These are phyloP conservation scores for Ceryle rudis DNA, from an alignment of 2,797 vertebrate genomes.

Conservation along the genomic window DNA sequence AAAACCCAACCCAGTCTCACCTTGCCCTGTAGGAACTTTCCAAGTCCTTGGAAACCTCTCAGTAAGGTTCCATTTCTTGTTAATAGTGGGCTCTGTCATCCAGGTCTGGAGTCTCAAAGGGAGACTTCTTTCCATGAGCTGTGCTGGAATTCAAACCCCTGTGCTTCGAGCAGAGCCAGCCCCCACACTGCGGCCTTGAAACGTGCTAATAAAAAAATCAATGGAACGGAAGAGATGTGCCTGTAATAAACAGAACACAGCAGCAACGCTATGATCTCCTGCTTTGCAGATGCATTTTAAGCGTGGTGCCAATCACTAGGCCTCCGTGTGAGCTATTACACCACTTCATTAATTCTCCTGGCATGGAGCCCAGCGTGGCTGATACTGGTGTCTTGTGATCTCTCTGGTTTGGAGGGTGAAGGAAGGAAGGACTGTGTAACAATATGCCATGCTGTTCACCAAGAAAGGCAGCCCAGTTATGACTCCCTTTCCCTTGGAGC, in stretches of 20 bases:
- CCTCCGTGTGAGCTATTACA: constrained; percentile 72
- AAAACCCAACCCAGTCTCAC: not conserved
- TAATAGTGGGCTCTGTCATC: not conserved
- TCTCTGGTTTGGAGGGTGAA: constrained; percentile 23
- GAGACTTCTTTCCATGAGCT: constrained; percentile 7
- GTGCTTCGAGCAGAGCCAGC: constrained; percentile 40
- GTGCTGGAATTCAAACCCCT: constrained; percentile 52
- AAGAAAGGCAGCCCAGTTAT: not conserved
- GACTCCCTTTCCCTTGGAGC: not conserved
- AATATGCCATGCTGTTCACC: not conserved
- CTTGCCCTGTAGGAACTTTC: not conserved
- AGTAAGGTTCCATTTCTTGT: not conserved
- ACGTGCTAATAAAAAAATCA: constrained; percentile 67
- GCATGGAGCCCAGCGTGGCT: constrained; percentile 70
- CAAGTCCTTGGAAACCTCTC: not conserved
- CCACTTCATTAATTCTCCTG: constrained; percentile 77
- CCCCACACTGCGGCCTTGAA: constrained; percentile 35
- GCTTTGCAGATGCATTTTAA: constrained; percentile 72
- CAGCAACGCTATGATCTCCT: constrained; percentile 51
- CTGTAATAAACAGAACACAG: constrained; percentile 74
- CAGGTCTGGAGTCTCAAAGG: constrained; percentile 13
- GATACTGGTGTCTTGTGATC: constrained; percentile 61
- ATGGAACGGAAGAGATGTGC: constrained; percentile 65
- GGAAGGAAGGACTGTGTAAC: constrained; percentile 3
- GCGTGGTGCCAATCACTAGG: constrained; percentile 59